These are phyloP conservation scores for Festucalex cinctus DNA, from an alignment of 2,113 vertebrate species.

Conservation along the genomic window DNA sequence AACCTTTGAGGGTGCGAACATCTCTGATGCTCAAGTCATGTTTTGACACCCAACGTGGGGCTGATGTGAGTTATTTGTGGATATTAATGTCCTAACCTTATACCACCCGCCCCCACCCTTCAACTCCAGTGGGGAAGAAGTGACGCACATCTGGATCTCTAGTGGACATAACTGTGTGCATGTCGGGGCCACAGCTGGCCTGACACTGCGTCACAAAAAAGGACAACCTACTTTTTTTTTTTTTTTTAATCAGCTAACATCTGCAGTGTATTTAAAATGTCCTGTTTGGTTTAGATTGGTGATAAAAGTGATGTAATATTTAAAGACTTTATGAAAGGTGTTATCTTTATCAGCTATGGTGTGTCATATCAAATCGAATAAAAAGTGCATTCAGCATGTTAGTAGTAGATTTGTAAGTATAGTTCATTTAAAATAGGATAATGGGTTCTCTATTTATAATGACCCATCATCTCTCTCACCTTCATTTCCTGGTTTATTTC, in stretches of 20 bases:
- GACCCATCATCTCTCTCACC: conserved; percentile 66
- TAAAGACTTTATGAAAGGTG: neutral
- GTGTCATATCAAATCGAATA: conserved; percentile 7
- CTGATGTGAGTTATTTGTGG: conserved; percentile 37
- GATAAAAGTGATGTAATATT: neutral
- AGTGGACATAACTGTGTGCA: conserved; percentile 42
- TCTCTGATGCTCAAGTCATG: conserved; percentile 5
- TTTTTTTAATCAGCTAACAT: neutral
- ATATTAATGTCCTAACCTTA: conserved; percentile 29
- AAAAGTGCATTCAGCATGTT: conserved; percentile 5
- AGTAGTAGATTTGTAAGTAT: conserved; percentile 36
- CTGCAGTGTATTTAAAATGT: conserved; percentile 11
- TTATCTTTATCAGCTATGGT: neutral
- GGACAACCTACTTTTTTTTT: conserved; percentile 15
- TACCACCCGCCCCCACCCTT: neutral
- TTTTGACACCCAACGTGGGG: neutral
- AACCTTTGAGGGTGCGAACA: neutral
- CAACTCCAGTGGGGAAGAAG: conserved; percentile 53
- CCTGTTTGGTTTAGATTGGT: neutral
- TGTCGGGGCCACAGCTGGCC: conserved; percentile 63
- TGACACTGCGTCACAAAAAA: conserved; percentile 50
- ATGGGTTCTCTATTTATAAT: neutral
- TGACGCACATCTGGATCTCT: conserved; percentile 73
- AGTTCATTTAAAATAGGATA: conserved; percentile 10
- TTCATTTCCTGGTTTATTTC: conserved; percentile 97